A percentile compares a stretch with the other conserved stretches of the same genome.
These are phyloP conservation scores for Heteromyza rotundicornis DNA, from an alignment of 2,888 invertebrate species.

Conservation along the genomic window DNA sequence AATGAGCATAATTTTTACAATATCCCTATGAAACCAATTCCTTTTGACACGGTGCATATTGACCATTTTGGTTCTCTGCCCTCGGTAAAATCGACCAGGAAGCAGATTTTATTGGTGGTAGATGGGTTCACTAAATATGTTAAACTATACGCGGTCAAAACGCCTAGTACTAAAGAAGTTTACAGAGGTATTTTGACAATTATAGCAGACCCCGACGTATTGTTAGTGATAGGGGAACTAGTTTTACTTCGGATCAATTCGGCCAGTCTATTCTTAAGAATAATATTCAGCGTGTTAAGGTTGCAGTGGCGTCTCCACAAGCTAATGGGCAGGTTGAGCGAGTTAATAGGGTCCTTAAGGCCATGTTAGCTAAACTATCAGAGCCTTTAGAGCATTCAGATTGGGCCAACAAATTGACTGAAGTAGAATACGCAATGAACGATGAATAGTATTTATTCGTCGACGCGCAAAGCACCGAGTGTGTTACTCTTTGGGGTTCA, in stretches of 20 bases:
- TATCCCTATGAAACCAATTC: background rate
- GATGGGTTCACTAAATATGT: constrained; percentile 10
- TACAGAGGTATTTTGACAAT: background rate
- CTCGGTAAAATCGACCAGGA: background rate
- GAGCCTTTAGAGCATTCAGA: constrained; percentile 14
- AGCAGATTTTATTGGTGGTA: background rate
- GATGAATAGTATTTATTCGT: constrained; percentile 8
- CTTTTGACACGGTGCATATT: constrained; percentile 1
- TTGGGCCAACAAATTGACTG: background rate
- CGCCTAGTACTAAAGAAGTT: background rate
- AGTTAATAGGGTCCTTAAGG: constrained; percentile 12
- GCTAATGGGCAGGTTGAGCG: constrained; percentile 18
- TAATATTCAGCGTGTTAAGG: constrained; percentile 14
- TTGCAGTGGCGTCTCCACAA: constrained; percentile 12
- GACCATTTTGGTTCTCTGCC: constrained; percentile 1
- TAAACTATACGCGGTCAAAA: background rate
- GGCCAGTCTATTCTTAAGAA: background rate
- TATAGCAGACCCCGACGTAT: constrained; percentile 8
- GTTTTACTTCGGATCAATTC: constrained; percentile 13
- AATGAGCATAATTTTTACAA: background rate
- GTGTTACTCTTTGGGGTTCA: constrained; percentile 10
- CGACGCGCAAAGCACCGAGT: constrained; percentile 14
- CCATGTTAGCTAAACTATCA: constrained; percentile 12
- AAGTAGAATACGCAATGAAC: constrained; percentile 17
- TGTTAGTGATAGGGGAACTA: constrained; percentile 12